phyloP scores from a whole-genome alignment of 1,140 invertebrate genomes.

The Anagrus nilaparvatae region DNA sequence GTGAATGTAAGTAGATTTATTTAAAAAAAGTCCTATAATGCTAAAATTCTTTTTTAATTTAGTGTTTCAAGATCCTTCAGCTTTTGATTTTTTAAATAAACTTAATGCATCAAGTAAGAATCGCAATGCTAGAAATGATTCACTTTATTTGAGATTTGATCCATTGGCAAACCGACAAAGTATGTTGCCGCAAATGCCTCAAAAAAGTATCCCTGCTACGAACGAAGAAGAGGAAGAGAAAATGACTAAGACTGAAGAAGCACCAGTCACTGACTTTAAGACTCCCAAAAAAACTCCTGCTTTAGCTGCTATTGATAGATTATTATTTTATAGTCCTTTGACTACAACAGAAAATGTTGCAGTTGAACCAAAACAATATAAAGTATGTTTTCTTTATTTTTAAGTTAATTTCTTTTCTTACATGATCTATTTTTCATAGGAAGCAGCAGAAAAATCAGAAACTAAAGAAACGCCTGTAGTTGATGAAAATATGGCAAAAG shows the following conservation, averaged over 20 bases:
- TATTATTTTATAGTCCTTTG: conserved; percentile 36
- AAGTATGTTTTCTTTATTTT: conserved; percentile 19
- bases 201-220: conserved; percentile 19
- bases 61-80: conserved; percentile 36
- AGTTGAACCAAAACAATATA: conserved; percentile 23
- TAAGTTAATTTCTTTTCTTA: conserved; percentile 4
- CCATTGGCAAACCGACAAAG: conserved; percentile 41
- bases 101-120: conserved; percentile 21
- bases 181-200: conserved; percentile 37
- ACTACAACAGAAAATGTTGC: conserved; percentile 20
- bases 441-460: conserved; percentile 22
- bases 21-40: conserved; percentile 1
- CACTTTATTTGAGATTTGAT: conserved; percentile 52
- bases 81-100: conserved; percentile 32
- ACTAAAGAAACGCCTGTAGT: conserved; percentile 22
- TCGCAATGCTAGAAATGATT: conserved; percentile 42
- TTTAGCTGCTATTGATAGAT: conserved; percentile 38
- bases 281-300: conserved; percentile 33
- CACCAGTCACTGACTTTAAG: conserved; percentile 16
- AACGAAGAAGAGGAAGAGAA: conserved; percentile 28
- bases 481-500: conserved; percentile 32
- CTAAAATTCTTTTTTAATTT: conserved; percentile 16
- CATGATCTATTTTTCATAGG: conserved; percentile 18
- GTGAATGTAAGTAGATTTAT: conserved; percentile 24
- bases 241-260: conserved; percentile 25